These are phyloP conservation scores for Megaceryle alcyon DNA, from an alignment of 2,797 vertebrate species.

Conservation along the genomic window DNA sequence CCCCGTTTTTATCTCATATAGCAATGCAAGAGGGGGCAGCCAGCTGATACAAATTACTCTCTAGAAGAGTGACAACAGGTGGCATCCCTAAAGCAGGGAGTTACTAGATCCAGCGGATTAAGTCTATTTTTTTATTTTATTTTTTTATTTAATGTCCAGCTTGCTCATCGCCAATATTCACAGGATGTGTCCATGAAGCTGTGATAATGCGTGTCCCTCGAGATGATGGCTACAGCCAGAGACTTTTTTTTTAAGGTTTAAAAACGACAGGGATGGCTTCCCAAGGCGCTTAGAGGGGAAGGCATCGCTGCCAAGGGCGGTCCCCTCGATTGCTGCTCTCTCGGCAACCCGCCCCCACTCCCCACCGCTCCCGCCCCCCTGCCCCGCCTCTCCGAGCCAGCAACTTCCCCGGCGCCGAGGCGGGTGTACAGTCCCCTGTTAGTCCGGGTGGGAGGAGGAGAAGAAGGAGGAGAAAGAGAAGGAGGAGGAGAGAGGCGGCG, in stretches of 20 bases:
- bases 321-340: neutral
- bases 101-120: neutral
- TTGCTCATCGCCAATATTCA: neutral
- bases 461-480: neutral
- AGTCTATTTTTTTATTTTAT: neutral
- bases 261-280: rapidly evolving
- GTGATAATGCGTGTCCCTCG: neutral
- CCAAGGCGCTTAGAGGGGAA: rapidly evolving
- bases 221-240: neutral
- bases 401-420: neutral
- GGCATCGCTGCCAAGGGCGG: neutral
- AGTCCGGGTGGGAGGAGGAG: slow-evolving; percentile 12
- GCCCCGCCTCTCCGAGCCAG: neutral
- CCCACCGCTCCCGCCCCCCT: neutral
- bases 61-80: slow-evolving; percentile 23
- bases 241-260: too few relatives aligned
- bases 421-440: neutral
- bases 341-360: neutral
- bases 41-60: neutral
- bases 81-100: neutral
- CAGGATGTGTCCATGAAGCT: neutral
- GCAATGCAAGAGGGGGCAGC: neutral
- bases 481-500: neutral
- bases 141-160: neutral
- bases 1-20: neutral